Base-by-base conservation (phyloP, 2,888 invertebrate genomes). In the Buathra laborator region DNA sequence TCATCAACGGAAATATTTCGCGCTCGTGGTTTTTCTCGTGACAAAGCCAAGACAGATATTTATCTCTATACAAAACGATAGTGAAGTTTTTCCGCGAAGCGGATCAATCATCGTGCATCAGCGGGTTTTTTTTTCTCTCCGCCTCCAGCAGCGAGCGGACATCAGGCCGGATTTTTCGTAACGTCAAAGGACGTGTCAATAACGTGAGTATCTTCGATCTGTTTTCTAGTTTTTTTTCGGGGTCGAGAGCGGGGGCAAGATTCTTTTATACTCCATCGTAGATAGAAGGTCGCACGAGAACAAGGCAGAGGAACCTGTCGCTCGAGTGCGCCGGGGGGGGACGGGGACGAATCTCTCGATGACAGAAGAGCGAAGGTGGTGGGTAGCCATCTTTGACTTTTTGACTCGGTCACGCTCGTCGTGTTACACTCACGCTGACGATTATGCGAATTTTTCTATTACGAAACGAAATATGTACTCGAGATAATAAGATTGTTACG, bases 351-450 rank as follows among this genome's bases (percentile, higher is more conserved):
- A n/a, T 37, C 68, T 79, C 48, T 75, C 66, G 66, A 75, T 85
- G 83, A 84, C 77, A 81, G 68, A 76, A 75, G 37, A 37, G 72
- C 51, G 75, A 43, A 71, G 78, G 78, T 59, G 14, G 24, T 48
- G 32, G 87, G 89, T 87, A 87, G 91, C 91, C 91, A 91, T 91
- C 89, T 91, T 91, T 88, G 87, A 77, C 82, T 83, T 72, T 85
- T 83, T 77, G 10, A 67, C 37, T 71, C 62, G 16, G 19, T 67
- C 67, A 29, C 37, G 37, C 19, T 70, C 24, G 14, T 48, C 46
- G 4, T 59, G 6, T 44, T 24, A 14, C 16, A 5, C 10, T 32
- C 14, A 16, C 83, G 76, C 86, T 75, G 37, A 37, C 74, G 64
- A 86, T 87, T 87, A 87, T 78, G 70, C 72, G 86, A 86, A 59